Evolutionary conservation across 2,113 vertebrate genomes (phyloP).

Genomic region (Rafetus swinhoei): DNA sequence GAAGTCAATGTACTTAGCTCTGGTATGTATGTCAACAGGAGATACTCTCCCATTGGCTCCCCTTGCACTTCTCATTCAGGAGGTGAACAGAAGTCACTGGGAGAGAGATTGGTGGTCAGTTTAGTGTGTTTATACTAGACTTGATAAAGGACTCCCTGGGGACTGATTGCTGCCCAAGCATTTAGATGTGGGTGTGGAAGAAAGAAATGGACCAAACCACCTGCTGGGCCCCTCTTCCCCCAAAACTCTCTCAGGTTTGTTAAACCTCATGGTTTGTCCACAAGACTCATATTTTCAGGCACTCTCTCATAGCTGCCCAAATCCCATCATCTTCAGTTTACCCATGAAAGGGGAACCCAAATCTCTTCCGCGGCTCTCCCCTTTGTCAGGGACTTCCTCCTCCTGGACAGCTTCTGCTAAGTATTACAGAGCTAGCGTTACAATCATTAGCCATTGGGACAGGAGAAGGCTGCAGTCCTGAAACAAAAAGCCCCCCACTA

Average conservation of each 20-base stretch:
- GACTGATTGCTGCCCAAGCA: neutral
- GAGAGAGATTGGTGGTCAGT: no score
- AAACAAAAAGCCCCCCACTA: no score
- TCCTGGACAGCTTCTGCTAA: neutral
- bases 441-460: neutral
- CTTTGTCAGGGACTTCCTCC: neutral
- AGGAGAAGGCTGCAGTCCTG: neutral
- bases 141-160: no score
- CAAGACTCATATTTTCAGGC: neutral
- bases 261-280: neutral
- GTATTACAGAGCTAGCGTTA: neutral
- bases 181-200: neutral
- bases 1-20: no score
- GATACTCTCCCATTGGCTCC: no score
- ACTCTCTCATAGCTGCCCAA: neutral
- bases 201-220: neutral
- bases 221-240: neutral
- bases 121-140: no score
- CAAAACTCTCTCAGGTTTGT: neutral
- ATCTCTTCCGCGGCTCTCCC: neutral
- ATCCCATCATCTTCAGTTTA: neutral
- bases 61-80: no score
- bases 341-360: accelerated
- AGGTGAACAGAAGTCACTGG: no score
- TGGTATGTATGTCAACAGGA: no score